Conservation (phyloP, 2,888 invertebrate genomes). For the Mythimna ferrago region DNA sequence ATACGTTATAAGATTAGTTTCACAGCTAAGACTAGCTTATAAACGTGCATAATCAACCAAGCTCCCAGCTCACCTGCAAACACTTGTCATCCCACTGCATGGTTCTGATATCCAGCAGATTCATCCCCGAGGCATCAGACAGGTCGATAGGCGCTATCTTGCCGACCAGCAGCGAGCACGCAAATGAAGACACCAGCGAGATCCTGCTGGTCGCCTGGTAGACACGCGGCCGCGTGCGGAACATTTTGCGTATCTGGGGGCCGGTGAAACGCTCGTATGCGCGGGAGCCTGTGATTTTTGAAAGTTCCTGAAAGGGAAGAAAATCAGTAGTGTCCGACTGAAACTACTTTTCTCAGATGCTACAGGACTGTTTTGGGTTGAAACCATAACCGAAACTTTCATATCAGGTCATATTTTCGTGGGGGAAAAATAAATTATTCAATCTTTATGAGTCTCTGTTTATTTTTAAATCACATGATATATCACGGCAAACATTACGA, state of each 20-base stretch:
- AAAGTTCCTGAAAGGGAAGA: constrained; percentile 90
- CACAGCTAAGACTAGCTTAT: neutral
- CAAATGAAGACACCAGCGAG: constrained; percentile 98
- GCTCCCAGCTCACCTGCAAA: constrained; percentile 90
- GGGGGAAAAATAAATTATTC: too few relatives aligned
- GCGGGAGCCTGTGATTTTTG: constrained; percentile 95
- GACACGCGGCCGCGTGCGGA: constrained; percentile 91
- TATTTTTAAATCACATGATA: too few relatives aligned
- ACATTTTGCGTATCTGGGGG: constrained; percentile 97
- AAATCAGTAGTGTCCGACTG: neutral
- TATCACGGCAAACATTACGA: too few relatives aligned
- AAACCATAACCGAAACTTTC: too few relatives aligned
- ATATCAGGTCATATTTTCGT: too few relatives aligned
- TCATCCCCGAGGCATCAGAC: constrained; percentile 99
- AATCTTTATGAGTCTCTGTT: too few relatives aligned
- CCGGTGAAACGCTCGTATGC: constrained; percentile 98
- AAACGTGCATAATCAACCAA: neutral
- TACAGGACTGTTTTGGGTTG: too few relatives aligned
- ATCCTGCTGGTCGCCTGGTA: constrained; percentile 94
- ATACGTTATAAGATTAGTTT: neutral
- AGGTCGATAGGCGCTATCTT: constrained; percentile 97
- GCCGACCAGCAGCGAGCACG: constrained; percentile 96
- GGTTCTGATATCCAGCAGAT: constrained; percentile 95
- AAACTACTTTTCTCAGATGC: too few relatives aligned
- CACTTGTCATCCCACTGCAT: constrained; percentile 95